Evolutionary conservation across 2,888 invertebrate genomes (phyloP).

Genomic region (Mylabris sibirica): DNA sequence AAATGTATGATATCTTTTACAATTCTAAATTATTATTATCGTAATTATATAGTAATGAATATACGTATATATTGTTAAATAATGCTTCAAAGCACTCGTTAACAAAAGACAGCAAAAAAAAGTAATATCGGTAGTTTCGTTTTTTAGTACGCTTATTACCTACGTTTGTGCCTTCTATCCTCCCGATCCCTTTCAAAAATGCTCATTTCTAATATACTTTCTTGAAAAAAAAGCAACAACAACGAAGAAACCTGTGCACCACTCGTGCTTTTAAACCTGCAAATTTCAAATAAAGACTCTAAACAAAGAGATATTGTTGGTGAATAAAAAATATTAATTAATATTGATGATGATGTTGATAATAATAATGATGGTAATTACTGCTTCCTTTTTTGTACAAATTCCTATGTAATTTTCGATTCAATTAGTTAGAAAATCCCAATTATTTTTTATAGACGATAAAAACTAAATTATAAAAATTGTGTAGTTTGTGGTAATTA

Average conservation of each 20-base stretch:
- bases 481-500: background rate
- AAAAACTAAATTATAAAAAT: background rate
- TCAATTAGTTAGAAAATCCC: background rate
- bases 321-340: constrained; percentile 2
- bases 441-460: background rate
- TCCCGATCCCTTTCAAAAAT: background rate
- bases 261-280: background rate
- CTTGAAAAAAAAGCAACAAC: background rate
- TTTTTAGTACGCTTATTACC: constrained; percentile 34
- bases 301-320: constrained; percentile 4
- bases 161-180: constrained; percentile 36
- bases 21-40: constrained; percentile 15
- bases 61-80: constrained; percentile 5
- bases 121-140: constrained; percentile 22
- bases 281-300: background rate
- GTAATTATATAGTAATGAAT: constrained; percentile 1
- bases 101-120: constrained; percentile 22
- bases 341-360: constrained; percentile 1
- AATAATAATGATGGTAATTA: constrained; percentile 15
- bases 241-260: background rate
- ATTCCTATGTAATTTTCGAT: constrained; percentile 9
- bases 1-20: background rate
- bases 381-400: constrained; percentile 32
- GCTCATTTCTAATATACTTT: background rate
- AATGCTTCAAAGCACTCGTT: constrained; percentile 26